Base-by-base conservation (phyloP, 2,797 vertebrate genomes). In the Acanthurus leucopareius region DNA sequence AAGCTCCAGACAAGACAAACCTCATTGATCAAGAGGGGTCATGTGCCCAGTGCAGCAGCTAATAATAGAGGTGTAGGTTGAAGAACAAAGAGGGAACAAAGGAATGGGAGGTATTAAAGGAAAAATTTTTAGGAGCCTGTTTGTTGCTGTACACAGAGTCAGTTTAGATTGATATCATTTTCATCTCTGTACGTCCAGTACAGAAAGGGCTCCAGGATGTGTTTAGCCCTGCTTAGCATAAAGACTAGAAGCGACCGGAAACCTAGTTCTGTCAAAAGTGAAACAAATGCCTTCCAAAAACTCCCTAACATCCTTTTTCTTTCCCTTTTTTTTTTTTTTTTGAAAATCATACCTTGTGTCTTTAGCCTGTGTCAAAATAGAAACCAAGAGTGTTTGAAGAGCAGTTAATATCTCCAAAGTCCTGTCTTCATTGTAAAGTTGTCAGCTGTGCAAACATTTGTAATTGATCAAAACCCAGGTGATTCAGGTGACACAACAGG, bases 51-150 rank as follows among this genome's bases (percentile, higher is more conserved):
- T 73, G 25, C 44, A 13, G 60, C 53, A 44, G 79, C 80, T 86
- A 86, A 83, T 69, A 83, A 88, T 86, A 86, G 74, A 87, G 64
- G 61, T 68, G 57, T 83, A 79, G 48, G 65, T 80, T 82, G 63
- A 53, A 73, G 57, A 85, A 77, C 44, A 78, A 84, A 82, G 42
- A 82, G 16, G 4, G 13, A 63, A 53, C 63, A 17, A 61, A 72
- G 40, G 28, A 17, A 54, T 17, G 7, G 28, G 20, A 70, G 10
- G 11, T 35, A 60, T 60, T 59, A 52, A 80, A 73, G 15, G 20
- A 77, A 63, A 10, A 28, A 10, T 62, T 74, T 77, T 45, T 49
- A 8, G 38, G 48, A 73, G 7, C 13, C 59, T 63, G 3, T 73
- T 81, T 79, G 20, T 73, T 81, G 72, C 68, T 3, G 2, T 4